Base-by-base conservation (phyloP, 2,113 vertebrate species). In the Sinosuthora webbiana region DNA sequence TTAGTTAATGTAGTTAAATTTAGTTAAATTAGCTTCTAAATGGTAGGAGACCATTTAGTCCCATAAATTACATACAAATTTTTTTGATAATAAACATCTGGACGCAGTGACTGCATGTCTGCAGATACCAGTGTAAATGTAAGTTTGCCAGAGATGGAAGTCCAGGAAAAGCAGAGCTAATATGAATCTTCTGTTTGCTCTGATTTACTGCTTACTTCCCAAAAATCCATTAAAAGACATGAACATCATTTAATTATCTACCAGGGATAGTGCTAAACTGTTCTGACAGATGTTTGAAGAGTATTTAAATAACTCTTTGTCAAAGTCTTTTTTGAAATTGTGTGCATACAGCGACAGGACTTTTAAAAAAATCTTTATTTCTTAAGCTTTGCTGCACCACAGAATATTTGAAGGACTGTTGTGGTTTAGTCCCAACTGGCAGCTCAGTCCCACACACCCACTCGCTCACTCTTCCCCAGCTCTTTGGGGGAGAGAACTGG, bases 391-490 rank as follows among this genome's bases (percentile, higher is more conserved):
- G 16, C 60, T 87, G 17, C 30, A 22, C 33, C 13, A 41, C 35
- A 77, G 64, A 70, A 47, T 65, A 84, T 84, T 70, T 50, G 28
- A 81, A 74, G 53, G 35, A 55, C 53, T 80, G 41, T 23, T 52
- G 9, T 35, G 24, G n/a, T 60, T 79, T 74, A 55, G 44, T 47
- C 13, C 35, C 41, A 68, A 18, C 25, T 49, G 41, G 31, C 27
- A 55, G 35, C 31, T 80, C 37, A 81, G 62, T n/a, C 53, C 22
- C 0, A 1, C 2, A 2, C 24, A 85, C n/a, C 10, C 39, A 15
- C 67, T 67, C 0, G 0, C 18, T 74, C 19, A 33, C 23, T 31
- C 35, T 49, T 41, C 35, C 13, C 31, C 0, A 0, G 47, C 37
- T 3, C 0, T 16, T 13, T 62, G 5, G 15, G 30, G 13, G 31